These are phyloP conservation scores for Drosophila pseudotalamancana DNA, from an alignment of 2,888 invertebrate species.

Conservation along the genomic window DNA sequence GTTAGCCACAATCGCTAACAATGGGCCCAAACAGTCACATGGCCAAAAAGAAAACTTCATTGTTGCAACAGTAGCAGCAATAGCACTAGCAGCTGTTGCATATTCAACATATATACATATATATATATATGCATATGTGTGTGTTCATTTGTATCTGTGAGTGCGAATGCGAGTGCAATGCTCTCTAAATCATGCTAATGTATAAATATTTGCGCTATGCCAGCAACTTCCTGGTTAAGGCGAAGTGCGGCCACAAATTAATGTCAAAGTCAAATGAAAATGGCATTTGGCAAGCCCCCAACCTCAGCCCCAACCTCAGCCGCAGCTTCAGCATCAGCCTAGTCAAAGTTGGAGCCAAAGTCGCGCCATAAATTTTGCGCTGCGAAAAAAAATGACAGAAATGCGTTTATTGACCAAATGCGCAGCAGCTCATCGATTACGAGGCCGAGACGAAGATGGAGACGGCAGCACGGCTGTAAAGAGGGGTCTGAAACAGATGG, in stretches of 20 bases:
- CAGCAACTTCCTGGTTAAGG: constrained; percentile 72
- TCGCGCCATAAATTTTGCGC: constrained; percentile 74
- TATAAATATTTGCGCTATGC: constrained; percentile 57
- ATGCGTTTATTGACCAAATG: constrained; percentile 80
- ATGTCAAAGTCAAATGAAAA: constrained; percentile 80
- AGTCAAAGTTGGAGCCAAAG: constrained; percentile 60
- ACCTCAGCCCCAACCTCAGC: background rate
- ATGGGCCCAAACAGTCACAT: constrained; percentile 28
- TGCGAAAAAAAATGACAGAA: constrained; percentile 77
- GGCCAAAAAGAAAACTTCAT: constrained; percentile 13
- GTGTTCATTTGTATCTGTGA: constrained; percentile 5
- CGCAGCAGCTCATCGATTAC: constrained; percentile 77
- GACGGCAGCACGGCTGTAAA: constrained; percentile 11
- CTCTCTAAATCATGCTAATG: constrained; percentile 59
- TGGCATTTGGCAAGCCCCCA: constrained; percentile 71
- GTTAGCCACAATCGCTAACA: constrained; percentile 58
- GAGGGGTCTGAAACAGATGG: background rate
- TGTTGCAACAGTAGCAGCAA: constrained; percentile 3
- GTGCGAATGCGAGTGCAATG: constrained; percentile 50
- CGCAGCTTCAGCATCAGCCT: constrained; percentile 1
- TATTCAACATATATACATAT: background rate
- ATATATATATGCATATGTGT: background rate
- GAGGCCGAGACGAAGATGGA: constrained; percentile 47
- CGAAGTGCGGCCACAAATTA: constrained; percentile 78
- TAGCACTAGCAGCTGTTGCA: background rate